Evolutionary conservation across 2,113 vertebrate genomes (phyloP).

Genomic region (Cephalopterus ornatus): DNA sequence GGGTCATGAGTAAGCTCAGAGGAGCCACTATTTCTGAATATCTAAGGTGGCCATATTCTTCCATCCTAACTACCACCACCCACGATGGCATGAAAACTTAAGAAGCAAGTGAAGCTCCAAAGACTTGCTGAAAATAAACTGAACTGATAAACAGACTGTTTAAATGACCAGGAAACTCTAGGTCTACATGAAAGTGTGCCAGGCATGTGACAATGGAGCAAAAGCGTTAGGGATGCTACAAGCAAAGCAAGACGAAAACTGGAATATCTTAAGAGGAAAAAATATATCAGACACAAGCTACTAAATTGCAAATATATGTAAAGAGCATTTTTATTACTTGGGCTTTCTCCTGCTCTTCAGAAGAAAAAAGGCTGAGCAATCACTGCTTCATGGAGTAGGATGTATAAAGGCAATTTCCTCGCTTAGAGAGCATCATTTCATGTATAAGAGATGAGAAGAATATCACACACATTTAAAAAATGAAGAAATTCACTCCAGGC

Average conservation of each 20-base stretch:
- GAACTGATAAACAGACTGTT: not conserved
- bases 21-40: not conserved
- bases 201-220: not conserved
- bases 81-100: not conserved
- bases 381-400: not conserved
- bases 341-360: not conserved
- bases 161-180: not conserved
- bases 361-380: slow-evolving; percentile 1
- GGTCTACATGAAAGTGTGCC: not conserved
- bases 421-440: not conserved
- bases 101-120: not conserved
- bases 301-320: not conserved
- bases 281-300: not conserved
- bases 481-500: not conserved
- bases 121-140: not conserved
- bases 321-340: not conserved
- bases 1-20: not conserved
- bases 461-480: slow-evolving; percentile 15
- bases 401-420: not conserved
- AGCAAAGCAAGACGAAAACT: not conserved
- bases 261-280: not conserved
- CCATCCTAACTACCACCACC: not conserved
- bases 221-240: not conserved
- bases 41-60: not conserved
- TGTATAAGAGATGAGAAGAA: not conserved